These are phyloP conservation scores for Trachemys scripta DNA, from an alignment of 2,113 vertebrate genomes.

Conservation along the genomic window DNA sequence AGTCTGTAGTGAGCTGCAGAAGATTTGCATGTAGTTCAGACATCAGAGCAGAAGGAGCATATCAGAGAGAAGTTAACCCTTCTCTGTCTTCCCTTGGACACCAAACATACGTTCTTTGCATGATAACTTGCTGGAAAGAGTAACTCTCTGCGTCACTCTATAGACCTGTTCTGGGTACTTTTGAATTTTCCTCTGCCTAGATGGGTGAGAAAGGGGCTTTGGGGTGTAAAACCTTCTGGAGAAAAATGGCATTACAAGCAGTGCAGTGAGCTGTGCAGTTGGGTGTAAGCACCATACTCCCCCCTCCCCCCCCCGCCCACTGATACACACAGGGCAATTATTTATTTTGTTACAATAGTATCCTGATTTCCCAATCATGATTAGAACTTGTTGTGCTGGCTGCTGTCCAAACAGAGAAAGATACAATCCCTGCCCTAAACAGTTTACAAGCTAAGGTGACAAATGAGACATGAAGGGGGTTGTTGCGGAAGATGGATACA, in stretches of 20 bases:
- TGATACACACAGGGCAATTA: too few relatives aligned
- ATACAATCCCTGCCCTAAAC: not conserved
- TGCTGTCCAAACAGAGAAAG: not conserved
- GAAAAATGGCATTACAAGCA: not conserved
- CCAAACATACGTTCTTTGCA: not conserved
- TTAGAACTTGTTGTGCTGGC: not conserved
- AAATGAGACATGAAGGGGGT: not conserved
- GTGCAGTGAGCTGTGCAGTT: not conserved
- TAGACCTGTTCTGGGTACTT: not conserved
- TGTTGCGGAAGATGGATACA: not conserved
- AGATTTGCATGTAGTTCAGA: not conserved
- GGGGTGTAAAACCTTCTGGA: not conserved
- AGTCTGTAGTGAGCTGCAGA: not conserved
- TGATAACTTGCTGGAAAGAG: not conserved
- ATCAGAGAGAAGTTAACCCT: not conserved
- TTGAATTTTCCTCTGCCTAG: not conserved
- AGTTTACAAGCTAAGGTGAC: not conserved
- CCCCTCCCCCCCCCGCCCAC: too few relatives aligned
- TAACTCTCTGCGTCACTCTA: not conserved
- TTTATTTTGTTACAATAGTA: not conserved
- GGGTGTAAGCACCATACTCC: not conserved
- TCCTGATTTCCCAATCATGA: too few relatives aligned
- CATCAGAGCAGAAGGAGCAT: not conserved
- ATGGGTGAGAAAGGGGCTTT: not conserved
- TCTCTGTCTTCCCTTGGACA: not conserved